These are phyloP conservation scores for Columba guinea DNA, from an alignment of 2,797 vertebrate species.

Conservation along the genomic window DNA sequence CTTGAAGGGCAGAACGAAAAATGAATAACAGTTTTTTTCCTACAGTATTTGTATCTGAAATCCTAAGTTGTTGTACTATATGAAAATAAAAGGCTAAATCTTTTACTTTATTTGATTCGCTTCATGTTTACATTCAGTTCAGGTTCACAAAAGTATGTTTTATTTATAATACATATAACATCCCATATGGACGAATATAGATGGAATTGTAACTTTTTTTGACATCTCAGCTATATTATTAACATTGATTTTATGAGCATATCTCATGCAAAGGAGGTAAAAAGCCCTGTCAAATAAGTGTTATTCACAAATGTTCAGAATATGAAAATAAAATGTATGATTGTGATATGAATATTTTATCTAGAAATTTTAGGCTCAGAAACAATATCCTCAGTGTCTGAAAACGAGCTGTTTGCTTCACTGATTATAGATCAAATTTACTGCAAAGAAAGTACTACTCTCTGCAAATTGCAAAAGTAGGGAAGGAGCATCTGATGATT, in stretches of 20 bases:
- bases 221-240: conserved; percentile 33
- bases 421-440: conserved; percentile 6
- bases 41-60: conserved; percentile 52
- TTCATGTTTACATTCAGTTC: conserved; percentile 74
- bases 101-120: conserved; percentile 54
- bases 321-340: conserved; percentile 42
- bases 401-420: conserved; percentile 22
- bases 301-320: conserved; percentile 28
- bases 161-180: conserved; percentile 40
- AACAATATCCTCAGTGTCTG: conserved; percentile 25
- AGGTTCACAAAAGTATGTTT: conserved; percentile 60
- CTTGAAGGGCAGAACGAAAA: conserved; percentile 60
- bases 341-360: conserved; percentile 18
- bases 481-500: neutral
- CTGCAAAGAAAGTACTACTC: neutral
- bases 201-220: conserved; percentile 12
- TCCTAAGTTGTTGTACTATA: conserved; percentile 58
- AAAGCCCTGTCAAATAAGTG: conserved; percentile 9
- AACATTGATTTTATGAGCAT: conserved; percentile 41
- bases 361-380: neutral
- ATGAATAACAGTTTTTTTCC: neutral
- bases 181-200: conserved; percentile 34
- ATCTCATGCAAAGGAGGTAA: conserved; percentile 57
- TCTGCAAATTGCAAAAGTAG: neutral
- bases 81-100: conserved; percentile 72